Evolutionary conservation across 2,797 vertebrate genomes (phyloP).

Genomic region (Carduelis carduelis): DNA sequence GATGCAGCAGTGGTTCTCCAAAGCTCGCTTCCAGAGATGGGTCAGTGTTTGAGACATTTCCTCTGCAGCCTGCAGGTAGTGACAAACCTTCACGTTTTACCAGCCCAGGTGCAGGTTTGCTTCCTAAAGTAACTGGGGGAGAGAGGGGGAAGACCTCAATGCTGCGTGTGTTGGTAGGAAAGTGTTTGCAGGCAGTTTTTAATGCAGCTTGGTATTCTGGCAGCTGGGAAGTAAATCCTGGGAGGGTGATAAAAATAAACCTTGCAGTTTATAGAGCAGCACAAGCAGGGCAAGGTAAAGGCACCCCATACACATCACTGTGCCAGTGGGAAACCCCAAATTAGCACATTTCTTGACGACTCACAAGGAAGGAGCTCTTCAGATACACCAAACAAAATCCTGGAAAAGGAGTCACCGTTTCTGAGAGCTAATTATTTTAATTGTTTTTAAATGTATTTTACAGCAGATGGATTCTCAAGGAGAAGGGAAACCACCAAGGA

Average conservation of each 20-base stretch:
- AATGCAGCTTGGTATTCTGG: not conserved
- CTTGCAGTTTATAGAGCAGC: not conserved
- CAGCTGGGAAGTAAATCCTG: not conserved
- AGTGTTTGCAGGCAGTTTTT: not conserved
- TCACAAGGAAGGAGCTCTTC: not conserved
- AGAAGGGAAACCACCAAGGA: not conserved
- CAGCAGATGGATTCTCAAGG: slow-evolving; percentile 18
- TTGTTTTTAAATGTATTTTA: not conserved
- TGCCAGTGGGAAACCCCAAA: not conserved
- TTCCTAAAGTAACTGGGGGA: not conserved
- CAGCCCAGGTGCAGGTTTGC: not conserved
- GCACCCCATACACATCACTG: not conserved
- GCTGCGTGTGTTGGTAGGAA: not conserved
- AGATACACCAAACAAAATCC: not conserved
- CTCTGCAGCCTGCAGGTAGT: not conserved
- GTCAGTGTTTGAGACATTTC: slow-evolving; percentile 27
- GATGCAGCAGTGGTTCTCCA: slow-evolving; percentile 32
- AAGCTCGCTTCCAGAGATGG: slow-evolving; percentile 54
- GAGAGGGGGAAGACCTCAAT: not conserved
- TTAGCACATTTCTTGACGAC: not conserved
- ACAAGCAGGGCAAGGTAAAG: not conserved
- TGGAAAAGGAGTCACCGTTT: not conserved
- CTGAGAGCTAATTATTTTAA: not conserved
- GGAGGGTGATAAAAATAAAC: not conserved
- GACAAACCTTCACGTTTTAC: not conserved